Conservation (phyloP, 2,113 vertebrate species). For the Nyctibius bracteatus region DNA sequence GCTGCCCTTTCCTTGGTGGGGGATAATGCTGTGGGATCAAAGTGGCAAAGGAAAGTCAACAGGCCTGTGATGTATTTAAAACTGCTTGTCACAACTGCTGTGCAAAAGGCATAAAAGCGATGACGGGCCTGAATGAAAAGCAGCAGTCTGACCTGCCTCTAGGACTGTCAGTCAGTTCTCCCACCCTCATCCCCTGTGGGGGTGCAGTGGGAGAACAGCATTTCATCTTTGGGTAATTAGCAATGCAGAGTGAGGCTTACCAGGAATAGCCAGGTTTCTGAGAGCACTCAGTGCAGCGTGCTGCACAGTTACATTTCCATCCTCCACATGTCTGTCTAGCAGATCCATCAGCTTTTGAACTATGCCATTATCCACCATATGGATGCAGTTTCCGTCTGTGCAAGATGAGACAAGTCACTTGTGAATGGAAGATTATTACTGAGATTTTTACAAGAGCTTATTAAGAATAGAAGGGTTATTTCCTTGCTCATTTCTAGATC, state of each 20-base stretch:
- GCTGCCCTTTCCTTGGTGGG: not conserved
- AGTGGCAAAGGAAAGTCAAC: not conserved
- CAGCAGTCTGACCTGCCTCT: not conserved
- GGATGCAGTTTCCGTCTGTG: slow-evolving; percentile 96
- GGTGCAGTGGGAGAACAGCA: not conserved
- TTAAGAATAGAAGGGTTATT: not conserved
- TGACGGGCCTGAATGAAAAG: not conserved
- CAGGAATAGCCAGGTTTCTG: slow-evolving; percentile 95
- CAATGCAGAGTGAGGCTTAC: slow-evolving; percentile 64
- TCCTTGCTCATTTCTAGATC: not conserved
- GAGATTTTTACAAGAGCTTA: not conserved
- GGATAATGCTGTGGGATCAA: not conserved
- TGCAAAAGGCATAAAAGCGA: not conserved
- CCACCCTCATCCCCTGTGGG: not conserved
- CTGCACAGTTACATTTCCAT: slow-evolving; percentile 95
- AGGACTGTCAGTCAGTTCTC: not conserved
- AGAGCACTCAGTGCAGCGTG: slow-evolving; percentile 95
- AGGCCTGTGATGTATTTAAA: not conserved
- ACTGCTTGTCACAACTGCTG: not conserved
- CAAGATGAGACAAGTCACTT: slow-evolving; percentile 11
- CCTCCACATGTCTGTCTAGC: slow-evolving; percentile 90
- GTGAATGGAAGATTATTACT: not conserved
- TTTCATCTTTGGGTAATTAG: not conserved
- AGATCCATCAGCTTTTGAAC: slow-evolving; percentile 94
- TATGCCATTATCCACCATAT: slow-evolving; percentile 96